Evolutionary conservation across 2,113 vertebrate genomes (phyloP), one percentile per base, ranked within the genome.

Genomic region (Drymodes brunneopygia): DNA sequence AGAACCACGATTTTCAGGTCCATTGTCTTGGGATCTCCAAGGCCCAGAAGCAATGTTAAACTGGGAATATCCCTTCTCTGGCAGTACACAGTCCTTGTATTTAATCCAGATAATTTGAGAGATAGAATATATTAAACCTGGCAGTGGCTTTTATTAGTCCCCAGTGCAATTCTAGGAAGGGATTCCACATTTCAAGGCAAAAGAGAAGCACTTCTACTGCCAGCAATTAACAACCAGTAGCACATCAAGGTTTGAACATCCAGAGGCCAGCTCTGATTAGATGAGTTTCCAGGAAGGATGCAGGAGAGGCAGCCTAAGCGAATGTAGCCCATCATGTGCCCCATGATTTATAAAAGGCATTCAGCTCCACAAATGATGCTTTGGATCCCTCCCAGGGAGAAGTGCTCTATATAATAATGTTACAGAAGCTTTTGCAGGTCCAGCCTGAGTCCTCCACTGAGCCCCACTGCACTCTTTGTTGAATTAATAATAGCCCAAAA

Each of bases 401-500:
- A 90, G 57, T 58, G 64, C 51, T 95, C 82, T n/a, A 62, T 62
- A 85, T 70, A 62, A 91, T 66, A 88, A 92, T 38, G 31, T 56
- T 77, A 53, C 0, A 77, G 72, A 90, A 57, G 82, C 61, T 69
- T 86, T 64, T 86, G 82, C 92, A 93, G 71, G 80, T 92, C 93
- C 86, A 93, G 56, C 44, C 53, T 0, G 18, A 86, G 72, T 67
- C 67, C 56, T 95, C 31, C 67, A 80, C 82, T 24, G 80, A 95
- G 93, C 71, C 90, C 80, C 80, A 79, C 53, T 90, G 82, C 90
- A 67, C 67, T 66, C 88, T 86, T 74, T 90, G 82, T 78, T 83
- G 88, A 73, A 88, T 93, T 96, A 94, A 90, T 90, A 90, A 94
- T 81, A 96, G 93, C 75, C 94, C 92, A 90, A 94, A 94, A 93